Evolutionary conservation across 2,888 invertebrate species (phyloP).

Genomic region (Cephus sareptanus): DNA sequence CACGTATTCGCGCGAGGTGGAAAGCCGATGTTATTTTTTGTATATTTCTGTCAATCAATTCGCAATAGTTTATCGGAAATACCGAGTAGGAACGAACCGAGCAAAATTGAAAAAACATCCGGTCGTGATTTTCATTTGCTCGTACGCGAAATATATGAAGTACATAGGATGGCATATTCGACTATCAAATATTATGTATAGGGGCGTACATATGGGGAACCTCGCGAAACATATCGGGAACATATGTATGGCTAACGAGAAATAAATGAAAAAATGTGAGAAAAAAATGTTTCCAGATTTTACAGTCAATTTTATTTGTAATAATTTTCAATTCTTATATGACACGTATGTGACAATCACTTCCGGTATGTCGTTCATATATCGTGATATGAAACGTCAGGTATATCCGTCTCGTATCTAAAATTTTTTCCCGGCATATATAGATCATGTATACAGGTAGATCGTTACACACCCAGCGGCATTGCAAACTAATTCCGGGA

Average conservation of each 20-base stretch:
- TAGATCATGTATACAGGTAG: not conserved
- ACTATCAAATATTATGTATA: not conserved
- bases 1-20: not conserved
- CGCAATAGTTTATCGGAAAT: not conserved
- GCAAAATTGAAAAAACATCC: slow-evolving; percentile 16
- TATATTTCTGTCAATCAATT: slow-evolving; percentile 11
- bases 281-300: not conserved
- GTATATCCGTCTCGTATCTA: not conserved
- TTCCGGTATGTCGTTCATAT: not conserved
- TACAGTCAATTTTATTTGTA: not conserved
- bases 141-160: not conserved
- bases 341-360: not conserved
- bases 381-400: not conserved
- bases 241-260: too few relatives aligned
- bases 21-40: slow-evolving; percentile 28
- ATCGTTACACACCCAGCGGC: slow-evolving; percentile 18
- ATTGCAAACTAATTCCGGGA: slow-evolving; percentile 40
- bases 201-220: not conserved
- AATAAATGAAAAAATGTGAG: not conserved
- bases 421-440: not conserved
- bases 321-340: not conserved
- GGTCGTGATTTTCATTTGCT: not conserved
- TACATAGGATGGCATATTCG: not conserved
- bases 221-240: not conserved
- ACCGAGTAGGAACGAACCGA: slow-evolving; percentile 1